A percentile compares a stretch with the other conserved stretches of the same genome.
phyloP scores from a whole-genome alignment of 2,113 vertebrate genomes.

The Vanacampus margaritifer region DNA sequence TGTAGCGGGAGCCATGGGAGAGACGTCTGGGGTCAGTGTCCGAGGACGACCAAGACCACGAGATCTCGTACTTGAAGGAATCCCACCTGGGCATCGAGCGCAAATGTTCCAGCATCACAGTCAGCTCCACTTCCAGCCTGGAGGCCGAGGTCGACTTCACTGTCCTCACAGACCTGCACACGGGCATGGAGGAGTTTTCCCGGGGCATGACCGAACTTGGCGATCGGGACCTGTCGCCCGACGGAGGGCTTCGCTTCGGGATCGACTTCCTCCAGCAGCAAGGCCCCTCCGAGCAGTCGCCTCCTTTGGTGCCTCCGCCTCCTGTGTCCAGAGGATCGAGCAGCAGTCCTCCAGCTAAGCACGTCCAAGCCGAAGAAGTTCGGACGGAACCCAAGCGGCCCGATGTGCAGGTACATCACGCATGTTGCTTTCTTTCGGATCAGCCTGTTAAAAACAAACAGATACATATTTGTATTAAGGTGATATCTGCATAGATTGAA shows the following conservation, averaged over 20 bases:
- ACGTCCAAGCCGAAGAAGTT: conserved; percentile 47
- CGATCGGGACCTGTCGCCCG: conserved; percentile 78
- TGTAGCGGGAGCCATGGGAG: conserved; percentile 76
- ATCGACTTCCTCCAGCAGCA: conserved; percentile 66
- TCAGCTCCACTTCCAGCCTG: conserved; percentile 93
- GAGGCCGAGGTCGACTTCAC: conserved; percentile 97
- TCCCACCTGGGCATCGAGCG: conserved; percentile 93
- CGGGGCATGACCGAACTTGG: conserved; percentile 89
- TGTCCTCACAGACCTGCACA: conserved; percentile 89
- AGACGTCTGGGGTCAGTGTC: conserved; percentile 74
- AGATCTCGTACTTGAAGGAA: conserved; percentile 88
- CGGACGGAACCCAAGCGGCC: conserved; percentile 52
- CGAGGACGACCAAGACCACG: conserved; percentile 92
- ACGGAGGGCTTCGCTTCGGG: conserved; percentile 76
- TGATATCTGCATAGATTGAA: background rate
- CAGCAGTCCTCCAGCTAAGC: conserved; percentile 59
- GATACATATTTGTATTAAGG: background rate
- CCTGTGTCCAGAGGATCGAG: conserved; percentile 43
- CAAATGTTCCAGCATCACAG: conserved; percentile 95
- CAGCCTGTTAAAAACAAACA: background rate
- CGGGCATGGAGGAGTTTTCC: conserved; percentile 94
- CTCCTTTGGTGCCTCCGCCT: conserved; percentile 44
- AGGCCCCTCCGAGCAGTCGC: conserved; percentile 30
- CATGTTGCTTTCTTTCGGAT: background rate
- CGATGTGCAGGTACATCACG: conserved; percentile 55